Percentiles rank a stretch among this genome's conserved stretches.
phyloP scores from a whole-genome alignment of 2,888 invertebrate species.

The Nomada ruficornis region DNA sequence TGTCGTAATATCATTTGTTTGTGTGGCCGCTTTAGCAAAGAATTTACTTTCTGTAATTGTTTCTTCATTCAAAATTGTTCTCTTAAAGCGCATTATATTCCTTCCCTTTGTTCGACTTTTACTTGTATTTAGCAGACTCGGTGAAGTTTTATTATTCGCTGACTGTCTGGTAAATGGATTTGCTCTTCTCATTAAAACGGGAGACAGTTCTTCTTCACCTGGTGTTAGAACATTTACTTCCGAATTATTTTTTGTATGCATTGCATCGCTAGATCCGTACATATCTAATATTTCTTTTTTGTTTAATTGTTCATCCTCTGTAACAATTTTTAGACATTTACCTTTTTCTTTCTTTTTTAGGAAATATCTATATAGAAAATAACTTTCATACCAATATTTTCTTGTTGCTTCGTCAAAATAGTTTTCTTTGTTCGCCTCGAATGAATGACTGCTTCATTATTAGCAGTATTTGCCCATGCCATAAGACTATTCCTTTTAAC shows the following conservation, averaged over 20 bases:
- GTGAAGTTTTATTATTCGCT: constrained; percentile 71
- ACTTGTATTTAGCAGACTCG: constrained; percentile 75
- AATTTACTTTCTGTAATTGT: constrained; percentile 77
- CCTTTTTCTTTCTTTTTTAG: background rate
- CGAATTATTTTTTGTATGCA: constrained; percentile 29
- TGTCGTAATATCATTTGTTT: background rate
- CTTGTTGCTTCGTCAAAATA: constrained; percentile 1
- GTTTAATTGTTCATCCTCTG: constrained; percentile 56
- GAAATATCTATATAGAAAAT: background rate
- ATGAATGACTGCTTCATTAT: constrained; percentile 10
- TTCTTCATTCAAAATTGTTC: constrained; percentile 78
- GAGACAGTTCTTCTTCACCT: constrained; percentile 59
- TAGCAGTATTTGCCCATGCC: background rate
- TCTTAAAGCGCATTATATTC: constrained; percentile 69
- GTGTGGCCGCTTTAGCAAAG: constrained; percentile 64
- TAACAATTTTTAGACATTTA: background rate
- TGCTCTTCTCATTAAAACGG: constrained; percentile 59
- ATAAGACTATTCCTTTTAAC: background rate
- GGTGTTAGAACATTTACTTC: constrained; percentile 12
- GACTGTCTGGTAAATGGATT: constrained; percentile 75
- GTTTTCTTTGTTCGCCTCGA: constrained; percentile 27
- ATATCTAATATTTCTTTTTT: constrained; percentile 62
- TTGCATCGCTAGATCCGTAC: constrained; percentile 52
- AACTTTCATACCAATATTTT: constrained; percentile 25
- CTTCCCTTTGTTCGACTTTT: constrained; percentile 71